Conservation (phyloP, 2,888 invertebrate genomes). For the Megamerina dolium region DNA sequence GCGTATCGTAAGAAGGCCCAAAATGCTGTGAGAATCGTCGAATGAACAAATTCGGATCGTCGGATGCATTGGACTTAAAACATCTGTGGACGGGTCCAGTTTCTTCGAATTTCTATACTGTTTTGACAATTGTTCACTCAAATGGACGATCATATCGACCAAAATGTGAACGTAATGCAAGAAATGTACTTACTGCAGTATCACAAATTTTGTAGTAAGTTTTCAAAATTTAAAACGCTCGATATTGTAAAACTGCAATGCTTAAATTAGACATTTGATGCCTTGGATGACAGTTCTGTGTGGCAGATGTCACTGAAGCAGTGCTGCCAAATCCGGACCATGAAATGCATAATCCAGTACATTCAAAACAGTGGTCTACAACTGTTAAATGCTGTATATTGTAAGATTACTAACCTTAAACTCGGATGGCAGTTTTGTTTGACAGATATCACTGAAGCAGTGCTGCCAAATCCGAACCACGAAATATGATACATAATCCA, state of each 20-base stretch:
- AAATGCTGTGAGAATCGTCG: neutral
- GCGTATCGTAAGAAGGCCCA: neutral
- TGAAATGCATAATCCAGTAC: too few species aligned
- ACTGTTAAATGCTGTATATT: too few species aligned
- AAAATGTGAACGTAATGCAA: neutral
- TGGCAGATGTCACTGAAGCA: neutral
- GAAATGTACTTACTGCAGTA: neutral
- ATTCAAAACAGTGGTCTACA: too few species aligned
- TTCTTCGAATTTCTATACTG: neutral
- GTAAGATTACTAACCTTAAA: too few species aligned
- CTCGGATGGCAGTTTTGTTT: too few species aligned
- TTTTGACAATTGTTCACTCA: neutral
- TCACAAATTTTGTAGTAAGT: neutral
- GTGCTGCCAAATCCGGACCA: neutral
- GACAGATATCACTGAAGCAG: too few species aligned
- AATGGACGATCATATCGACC: too few species aligned
- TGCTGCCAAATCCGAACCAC: too few species aligned
- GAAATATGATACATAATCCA: too few species aligned
- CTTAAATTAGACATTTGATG: neutral
- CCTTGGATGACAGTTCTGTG: neutral
- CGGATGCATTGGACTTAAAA: too few species aligned
- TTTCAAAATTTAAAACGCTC: neutral
- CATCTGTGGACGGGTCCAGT: neutral
- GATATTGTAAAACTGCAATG: neutral
- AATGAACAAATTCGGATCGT: neutral